Conservation (phyloP, 2,113 vertebrate species). For the Daboia siamensis region DNA sequence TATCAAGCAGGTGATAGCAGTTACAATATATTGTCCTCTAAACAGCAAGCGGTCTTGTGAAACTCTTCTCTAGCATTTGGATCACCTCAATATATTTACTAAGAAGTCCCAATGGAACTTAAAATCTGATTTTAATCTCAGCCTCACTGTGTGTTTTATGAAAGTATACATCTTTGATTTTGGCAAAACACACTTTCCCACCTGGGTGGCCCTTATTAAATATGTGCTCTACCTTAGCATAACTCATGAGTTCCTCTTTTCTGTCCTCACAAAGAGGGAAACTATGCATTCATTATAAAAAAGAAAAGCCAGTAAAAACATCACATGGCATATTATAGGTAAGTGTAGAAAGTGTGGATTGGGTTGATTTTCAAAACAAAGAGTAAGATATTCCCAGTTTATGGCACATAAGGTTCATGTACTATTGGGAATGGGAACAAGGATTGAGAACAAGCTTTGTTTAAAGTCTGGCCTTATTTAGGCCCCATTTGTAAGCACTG, state of each 20-base stretch:
- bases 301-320: neutral
- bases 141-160: neutral
- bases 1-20: neutral
- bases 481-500: neutral
- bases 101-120: neutral
- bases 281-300: neutral
- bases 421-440: neutral
- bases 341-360: neutral
- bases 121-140: neutral
- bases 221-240: neutral
- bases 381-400: neutral
- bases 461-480: neutral
- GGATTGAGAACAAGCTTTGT: neutral
- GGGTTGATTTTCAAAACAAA: neutral
- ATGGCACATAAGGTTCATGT: neutral
- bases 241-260: neutral
- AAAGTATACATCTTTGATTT: neutral
- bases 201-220: neutral
- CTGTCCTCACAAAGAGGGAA: neutral
- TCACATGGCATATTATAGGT: neutral
- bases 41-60: neutral
- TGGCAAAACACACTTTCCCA: neutral
- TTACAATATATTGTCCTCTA: neutral
- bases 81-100: neutral
- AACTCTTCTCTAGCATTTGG: neutral